Base-by-base conservation (phyloP, 1,140 invertebrate species). In the Nylanderia fulva region DNA sequence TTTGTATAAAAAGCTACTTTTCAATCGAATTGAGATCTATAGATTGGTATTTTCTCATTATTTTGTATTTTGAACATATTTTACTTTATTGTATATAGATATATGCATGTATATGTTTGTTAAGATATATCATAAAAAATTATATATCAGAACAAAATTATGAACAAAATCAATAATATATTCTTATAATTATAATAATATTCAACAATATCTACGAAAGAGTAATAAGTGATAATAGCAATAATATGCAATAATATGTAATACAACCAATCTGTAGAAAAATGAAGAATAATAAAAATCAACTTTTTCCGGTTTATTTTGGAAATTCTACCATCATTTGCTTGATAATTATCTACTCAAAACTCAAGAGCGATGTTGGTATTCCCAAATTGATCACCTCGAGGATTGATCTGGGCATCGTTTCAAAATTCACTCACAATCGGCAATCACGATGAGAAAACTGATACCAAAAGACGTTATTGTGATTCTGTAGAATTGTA, bases 381-480 rank as follows among this genome's bases (percentile, higher is more conserved):
- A 13, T 60, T 24, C 42, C 60, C 42, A 27, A 61, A 86, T 63
- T 64, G 36, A 52, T 3, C 36, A n/a, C 61, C 21, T 27, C 13
- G 24, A 42, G 60, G 48, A 18, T 66, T 8, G 45, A 36, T 45
- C 54, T 33, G 7, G 13, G 21, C 56, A 54, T 58, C 29, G 11
- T 54, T 33, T 42, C 15, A 42, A 18, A 2, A 74, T 9, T 74
- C 29, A 54, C 8, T 21, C n/a, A 13, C 11, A 71, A 52, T 56
- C 58, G 45, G 83, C 64, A 80, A 88, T 84, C 64, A 86, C 45
- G 72, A 85, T 88, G 85, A 86, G 52, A 66, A 88, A 54, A 45
- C 24, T 76, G 64, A 87, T 64, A 77, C 56, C 60, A 36, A 52
- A 33, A 39, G 13, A 63, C 15, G 15, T 36, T 9, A 2, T 69